A percentile compares a stretch with the other conserved stretches of the same genome.
phyloP scores from a whole-genome alignment of 2,797 vertebrate species.

The Microtus agrestis region DNA sequence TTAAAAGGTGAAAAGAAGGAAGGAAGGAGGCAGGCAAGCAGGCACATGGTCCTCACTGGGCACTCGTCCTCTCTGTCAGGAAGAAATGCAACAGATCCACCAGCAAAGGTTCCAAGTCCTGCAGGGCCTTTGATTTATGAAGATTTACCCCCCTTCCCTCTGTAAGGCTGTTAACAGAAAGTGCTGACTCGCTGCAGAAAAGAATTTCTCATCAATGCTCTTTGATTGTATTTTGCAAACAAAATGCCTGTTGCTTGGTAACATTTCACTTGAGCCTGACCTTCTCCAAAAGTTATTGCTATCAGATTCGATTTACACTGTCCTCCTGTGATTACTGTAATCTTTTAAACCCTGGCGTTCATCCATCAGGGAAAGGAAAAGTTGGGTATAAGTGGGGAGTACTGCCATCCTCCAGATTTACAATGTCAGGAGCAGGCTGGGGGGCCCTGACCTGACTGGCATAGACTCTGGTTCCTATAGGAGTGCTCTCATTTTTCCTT shows the following conservation, averaged over 20 bases:
- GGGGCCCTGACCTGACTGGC: conserved; percentile 13
- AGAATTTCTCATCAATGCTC: conserved; percentile 90
- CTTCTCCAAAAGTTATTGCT: conserved; percentile 92
- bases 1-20: neutral
- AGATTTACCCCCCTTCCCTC: conserved; percentile 75
- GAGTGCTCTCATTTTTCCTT: neutral
- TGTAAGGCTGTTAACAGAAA: conserved; percentile 88
- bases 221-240: conserved; percentile 91
- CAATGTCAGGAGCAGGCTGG: conserved; percentile 57
- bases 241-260: conserved; percentile 93
- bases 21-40: neutral
- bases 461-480: neutral
- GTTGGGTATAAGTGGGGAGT: conserved; percentile 82
- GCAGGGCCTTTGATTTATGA: conserved; percentile 84
- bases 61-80: conserved; percentile 30
- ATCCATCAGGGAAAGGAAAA: conserved; percentile 87
- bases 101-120: conserved; percentile 76
- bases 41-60: conserved; percentile 40
- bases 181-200: conserved; percentile 91
- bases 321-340: conserved; percentile 92
- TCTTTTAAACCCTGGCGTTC: conserved; percentile 89
- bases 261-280: conserved; percentile 94
- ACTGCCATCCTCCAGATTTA: conserved; percentile 85
- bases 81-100: conserved; percentile 83
- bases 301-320: conserved; percentile 92